Base-by-base conservation (phyloP, 1,140 invertebrate species). In the Pseudomyrmex concolor region DNA sequence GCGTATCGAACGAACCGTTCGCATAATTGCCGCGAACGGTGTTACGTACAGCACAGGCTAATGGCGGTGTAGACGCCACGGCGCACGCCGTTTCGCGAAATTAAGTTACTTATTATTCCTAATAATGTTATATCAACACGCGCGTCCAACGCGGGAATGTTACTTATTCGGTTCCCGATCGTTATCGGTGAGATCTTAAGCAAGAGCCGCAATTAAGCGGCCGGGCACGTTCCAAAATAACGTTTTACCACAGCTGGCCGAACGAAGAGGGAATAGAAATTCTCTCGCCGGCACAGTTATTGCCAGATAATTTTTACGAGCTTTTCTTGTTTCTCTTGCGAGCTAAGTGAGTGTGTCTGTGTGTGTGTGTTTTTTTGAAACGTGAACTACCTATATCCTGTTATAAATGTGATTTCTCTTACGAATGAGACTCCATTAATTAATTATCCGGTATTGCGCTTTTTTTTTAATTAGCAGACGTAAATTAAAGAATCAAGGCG, bases 81-180 rank as follows among this genome's bases (percentile, higher is more conserved):
- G 51, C 19, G 54, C n/a, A 57, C 76, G 19, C 64, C 51, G 68
- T 68, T 68, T 9, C 34, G 76, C 43, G 43, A 70, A 78, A 78
- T 78, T 78, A 78, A 78, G 76, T 78, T 59, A 78, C 76, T 78
- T 68, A 70, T 78, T 70, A 78, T 78, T 78, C 76, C 51, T 78
- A 70, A 78, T 78, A 70, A 78, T 70, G 43, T 68, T 78, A 57
- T 70, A 70, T 70, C 74, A 70, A 70, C 51, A 70, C 50, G 59
- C 15, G 48, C 71, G 17, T 45, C 22, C 43, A 12, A 34, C 50
- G 1, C 43, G 54, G 15, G 19, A 72, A 83, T 64, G 80, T 73
- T 34, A 62, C 19, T 78, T 78, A 78, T 78, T 51, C 51, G 51
- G 15, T 51, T 43, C 19, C 63, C 74, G 74, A 78, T 68, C 54